phyloP scores from a whole-genome alignment of 2,888 invertebrate genomes.

The Hipparchia sbordonii region DNA sequence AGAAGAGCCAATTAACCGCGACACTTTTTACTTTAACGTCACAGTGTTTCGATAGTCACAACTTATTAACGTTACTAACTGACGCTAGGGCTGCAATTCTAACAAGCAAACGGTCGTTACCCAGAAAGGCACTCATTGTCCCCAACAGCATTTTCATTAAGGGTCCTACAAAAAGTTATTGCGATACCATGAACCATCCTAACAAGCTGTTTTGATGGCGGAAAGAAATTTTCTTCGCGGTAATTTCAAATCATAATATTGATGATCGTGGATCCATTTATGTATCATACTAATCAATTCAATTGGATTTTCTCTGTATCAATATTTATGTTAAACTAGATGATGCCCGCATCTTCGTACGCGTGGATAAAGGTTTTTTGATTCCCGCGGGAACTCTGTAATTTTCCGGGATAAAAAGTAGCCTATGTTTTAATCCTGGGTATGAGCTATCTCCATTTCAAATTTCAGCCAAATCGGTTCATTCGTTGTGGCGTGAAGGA shows the following conservation, averaged over 20 bases:
- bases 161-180: constrained; percentile 34
- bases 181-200: constrained; percentile 32
- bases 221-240: constrained; percentile 23
- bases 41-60: not conserved
- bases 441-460: too few relatives aligned
- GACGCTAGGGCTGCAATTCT: not conserved
- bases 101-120: constrained; percentile 15
- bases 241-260: not conserved
- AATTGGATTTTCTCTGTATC: not conserved
- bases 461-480: too few relatives aligned
- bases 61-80: not conserved
- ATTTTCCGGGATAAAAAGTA: too few relatives aligned
- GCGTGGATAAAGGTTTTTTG: too few relatives aligned
- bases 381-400: too few relatives aligned
- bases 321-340: too few relatives aligned
- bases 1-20: too few relatives aligned
- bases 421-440: too few relatives aligned
- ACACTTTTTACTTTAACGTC: not conserved
- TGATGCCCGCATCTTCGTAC: too few relatives aligned
- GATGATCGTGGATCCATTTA: not conserved
- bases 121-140: constrained; percentile 29
- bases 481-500: too few relatives aligned
- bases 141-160: constrained; percentile 36
- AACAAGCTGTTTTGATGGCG: constrained; percentile 20
- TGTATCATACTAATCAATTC: not conserved